These are phyloP conservation scores for Paratrypauchen microcephalus DNA, from an alignment of 2,797 vertebrate genomes.

Conservation along the genomic window DNA sequence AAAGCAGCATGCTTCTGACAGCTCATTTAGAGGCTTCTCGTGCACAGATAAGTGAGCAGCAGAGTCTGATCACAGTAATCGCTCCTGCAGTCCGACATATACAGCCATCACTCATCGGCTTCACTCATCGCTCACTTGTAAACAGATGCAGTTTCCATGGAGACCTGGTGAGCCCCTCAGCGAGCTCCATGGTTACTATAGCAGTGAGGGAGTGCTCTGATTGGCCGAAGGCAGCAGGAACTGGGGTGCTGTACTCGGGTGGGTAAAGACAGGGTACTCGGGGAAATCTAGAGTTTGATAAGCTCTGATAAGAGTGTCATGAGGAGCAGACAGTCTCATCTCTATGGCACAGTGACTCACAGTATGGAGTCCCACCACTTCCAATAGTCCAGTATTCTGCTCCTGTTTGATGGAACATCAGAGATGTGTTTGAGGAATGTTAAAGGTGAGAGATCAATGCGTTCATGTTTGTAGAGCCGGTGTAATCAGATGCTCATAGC, in stretches of 20 bases:
- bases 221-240: conserved; percentile 66
- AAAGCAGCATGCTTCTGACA: conserved; percentile 18
- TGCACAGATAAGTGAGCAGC: conserved; percentile 30
- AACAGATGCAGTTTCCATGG: conserved; percentile 90
- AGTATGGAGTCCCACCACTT: conserved; percentile 68
- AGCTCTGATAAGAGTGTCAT: conserved; percentile 71
- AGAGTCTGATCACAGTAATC: conserved; percentile 10
- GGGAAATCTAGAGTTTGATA: conserved; percentile 67
- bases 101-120: conserved; percentile 31
- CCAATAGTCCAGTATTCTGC: conserved; percentile 62
- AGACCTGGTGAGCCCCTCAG: conserved; percentile 73
- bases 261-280: conserved; percentile 44
- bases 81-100: conserved; percentile 18
- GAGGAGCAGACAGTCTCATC: conserved; percentile 49
- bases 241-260: conserved; percentile 50
- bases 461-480: conserved; percentile 48
- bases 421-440: conserved; percentile 22
- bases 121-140: conserved; percentile 71
- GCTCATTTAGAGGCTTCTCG: conserved; percentile 25
- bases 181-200: conserved; percentile 82
- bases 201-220: conserved; percentile 59
- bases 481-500: conserved; percentile 39
- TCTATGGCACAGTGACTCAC: conserved; percentile 68
- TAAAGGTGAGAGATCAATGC: conserved; percentile 50
- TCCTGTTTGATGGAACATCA: conserved; percentile 40